These are phyloP conservation scores for Trididemnum nubilum DNA, from an alignment of 23 tunicate species.

Conservation along the genomic window DNA sequence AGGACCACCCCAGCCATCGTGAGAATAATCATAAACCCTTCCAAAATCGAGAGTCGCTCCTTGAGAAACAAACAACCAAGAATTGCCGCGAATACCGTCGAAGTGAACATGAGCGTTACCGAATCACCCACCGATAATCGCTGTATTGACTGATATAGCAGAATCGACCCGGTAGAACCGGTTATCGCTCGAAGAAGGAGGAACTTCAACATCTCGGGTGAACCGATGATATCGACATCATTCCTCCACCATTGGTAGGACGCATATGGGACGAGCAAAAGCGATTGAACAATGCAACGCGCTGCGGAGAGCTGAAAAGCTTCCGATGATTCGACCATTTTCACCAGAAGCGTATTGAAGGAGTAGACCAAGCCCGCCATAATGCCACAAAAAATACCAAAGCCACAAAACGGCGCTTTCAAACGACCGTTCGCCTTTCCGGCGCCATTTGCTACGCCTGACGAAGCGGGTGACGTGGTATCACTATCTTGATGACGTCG, in stretches of 20 bases:
- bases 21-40: background rate
- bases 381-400: slow-evolving; percentile 38
- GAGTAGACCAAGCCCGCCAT: slow-evolving; percentile 36
- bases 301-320: slow-evolving; percentile 39
- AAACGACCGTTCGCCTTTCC: background rate
- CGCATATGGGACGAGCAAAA: slow-evolving; percentile 52
- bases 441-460: background rate
- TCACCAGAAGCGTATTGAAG: slow-evolving; percentile 36
- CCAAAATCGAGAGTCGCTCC: slow-evolving; percentile 19
- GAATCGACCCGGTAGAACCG: slow-evolving; percentile 56
- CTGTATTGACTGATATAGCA: slow-evolving; percentile 40
- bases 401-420: slow-evolving; percentile 43
- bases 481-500: too few species aligned
- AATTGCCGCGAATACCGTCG: slow-evolving; percentile 7
- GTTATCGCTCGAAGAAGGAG: slow-evolving; percentile 51
- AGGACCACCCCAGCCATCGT: slow-evolving; percentile 32
- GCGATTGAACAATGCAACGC: slow-evolving; percentile 42
- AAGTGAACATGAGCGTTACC: slow-evolving; percentile 21
- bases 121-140: slow-evolving; percentile 35
- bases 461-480: background rate
- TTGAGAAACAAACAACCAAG: slow-evolving; percentile 12
- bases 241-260: slow-evolving; percentile 21
- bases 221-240: slow-evolving; percentile 48
- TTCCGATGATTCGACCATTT: slow-evolving; percentile 17
- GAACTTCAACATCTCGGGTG: slow-evolving; percentile 39